Base-by-base conservation (phyloP, 2,888 invertebrate genomes). In the Drosophila picticornis region DNA sequence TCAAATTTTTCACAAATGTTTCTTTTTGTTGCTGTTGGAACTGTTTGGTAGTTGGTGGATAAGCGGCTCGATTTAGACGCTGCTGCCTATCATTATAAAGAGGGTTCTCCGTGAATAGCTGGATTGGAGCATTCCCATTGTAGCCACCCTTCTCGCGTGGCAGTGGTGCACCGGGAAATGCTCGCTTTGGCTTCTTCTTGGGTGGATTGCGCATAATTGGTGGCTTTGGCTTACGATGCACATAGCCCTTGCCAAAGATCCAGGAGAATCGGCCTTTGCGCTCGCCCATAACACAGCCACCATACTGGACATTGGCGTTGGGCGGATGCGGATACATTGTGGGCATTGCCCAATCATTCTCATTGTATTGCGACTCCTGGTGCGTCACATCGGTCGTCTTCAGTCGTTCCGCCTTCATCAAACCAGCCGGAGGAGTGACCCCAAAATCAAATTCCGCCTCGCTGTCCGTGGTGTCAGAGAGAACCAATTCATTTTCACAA, bases 371-470 rank as follows among this genome's bases (percentile, higher is more conserved):
- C 0, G 95, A 95, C 64, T 95, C 95, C 0, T 94, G 94, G 75
- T 95, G 95, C 4, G 82, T 83, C 3, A 95, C 92, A 77, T 94
- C 94, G 1, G 93, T 93, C 69, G 92, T 93, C 4, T 93, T 92
- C 58, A 94, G 93, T 13, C 95, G 94, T 66, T 95, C 94, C 2
- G 95, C 94, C 78, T 95, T 95, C 59, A 96, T 95, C 46, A 96
- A 94, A 0, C 95, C 96, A 50, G 95, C 96, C 0, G 96, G 96
- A 1, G 96, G 96, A 0, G 96, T 96, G 61, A 96, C 96, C 71
- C 96, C 96, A 48, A 96, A 95, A 83, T 96, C 96, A 92, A 96
- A 94, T 66, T 96, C 96, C 2, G 95, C 95, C 72, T 96, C 95
- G 29, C 91, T 93, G 27, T 93, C 93, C 13, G 90, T 89, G 11